A percentile compares a stretch with the other conserved stretches of the same genome.
phyloP scores from a whole-genome alignment of 2,888 invertebrate genomes.

The Eilema caniola region DNA sequence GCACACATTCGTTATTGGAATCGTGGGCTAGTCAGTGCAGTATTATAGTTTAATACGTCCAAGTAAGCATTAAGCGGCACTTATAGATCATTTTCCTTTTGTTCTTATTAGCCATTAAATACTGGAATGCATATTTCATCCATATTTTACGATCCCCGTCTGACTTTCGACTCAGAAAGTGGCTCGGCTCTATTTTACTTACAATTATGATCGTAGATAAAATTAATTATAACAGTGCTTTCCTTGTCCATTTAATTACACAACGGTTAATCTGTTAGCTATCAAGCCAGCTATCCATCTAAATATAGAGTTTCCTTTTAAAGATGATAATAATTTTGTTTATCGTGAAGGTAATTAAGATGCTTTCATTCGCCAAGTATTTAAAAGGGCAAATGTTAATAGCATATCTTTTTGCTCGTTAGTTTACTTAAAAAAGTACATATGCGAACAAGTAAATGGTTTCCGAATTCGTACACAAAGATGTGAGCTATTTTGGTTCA shows the following conservation, averaged over 20 bases:
- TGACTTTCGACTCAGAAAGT: slow-evolving; percentile 67
- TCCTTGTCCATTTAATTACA: slow-evolving; percentile 40
- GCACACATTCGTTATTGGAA: neutral
- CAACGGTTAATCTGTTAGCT: slow-evolving; percentile 28
- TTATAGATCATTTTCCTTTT: neutral
- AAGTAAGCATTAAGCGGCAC: neutral
- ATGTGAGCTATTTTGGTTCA: slow-evolving; percentile 8
- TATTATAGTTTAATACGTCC: neutral
- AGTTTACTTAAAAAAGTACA: neutral
- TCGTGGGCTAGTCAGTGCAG: neutral
- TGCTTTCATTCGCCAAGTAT: neutral
- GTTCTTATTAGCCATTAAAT: slow-evolving; percentile 3
- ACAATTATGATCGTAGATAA: slow-evolving; percentile 56
- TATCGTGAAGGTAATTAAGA: slow-evolving; percentile 11
- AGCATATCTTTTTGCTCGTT: neutral
- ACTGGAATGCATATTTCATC: slow-evolving; percentile 64
- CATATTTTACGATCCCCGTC: slow-evolving; percentile 64
- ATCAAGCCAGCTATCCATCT: slow-evolving; percentile 28
- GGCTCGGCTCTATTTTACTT: slow-evolving; percentile 60
- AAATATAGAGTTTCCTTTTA: slow-evolving; percentile 27
- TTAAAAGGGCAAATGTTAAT: slow-evolving; percentile 7
- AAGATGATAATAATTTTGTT: slow-evolving; percentile 20
- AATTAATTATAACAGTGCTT: slow-evolving; percentile 50
- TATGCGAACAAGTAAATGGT: neutral
- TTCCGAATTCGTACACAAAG: neutral